A percentile compares a stretch with the other conserved stretches of the same genome.
phyloP scores from a whole-genome alignment of 2,113 vertebrate species.

The Nothoprocta perdicaria region DNA sequence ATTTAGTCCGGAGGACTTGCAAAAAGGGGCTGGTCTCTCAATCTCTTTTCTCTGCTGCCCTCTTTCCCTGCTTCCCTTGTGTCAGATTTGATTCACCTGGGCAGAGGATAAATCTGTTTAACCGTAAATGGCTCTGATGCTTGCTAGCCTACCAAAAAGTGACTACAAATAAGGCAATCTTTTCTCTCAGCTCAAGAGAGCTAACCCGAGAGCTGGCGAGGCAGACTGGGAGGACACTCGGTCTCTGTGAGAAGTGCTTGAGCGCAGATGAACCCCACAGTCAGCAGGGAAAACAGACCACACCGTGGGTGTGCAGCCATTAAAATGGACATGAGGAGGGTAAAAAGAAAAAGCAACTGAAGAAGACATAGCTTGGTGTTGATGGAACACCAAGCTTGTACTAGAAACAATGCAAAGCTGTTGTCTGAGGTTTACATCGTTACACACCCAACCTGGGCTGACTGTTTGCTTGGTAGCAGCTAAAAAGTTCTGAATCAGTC shows the following conservation, averaged over 20 bases:
- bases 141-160: background rate
- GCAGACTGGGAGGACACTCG: background rate
- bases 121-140: background rate
- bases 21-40: background rate
- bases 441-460: background rate
- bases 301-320: background rate
- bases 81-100: background rate
- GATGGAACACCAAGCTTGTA: background rate
- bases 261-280: background rate
- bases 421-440: background rate
- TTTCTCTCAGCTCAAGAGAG: background rate
- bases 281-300: background rate
- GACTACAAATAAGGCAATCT: background rate
- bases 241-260: background rate
- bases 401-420: background rate
- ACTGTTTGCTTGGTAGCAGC: background rate
- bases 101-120: background rate
- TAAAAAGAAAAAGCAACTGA: background rate
- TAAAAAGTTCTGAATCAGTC: background rate
- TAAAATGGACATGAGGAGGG: accelerated
- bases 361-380: background rate
- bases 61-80: background rate
- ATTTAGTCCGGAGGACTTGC: background rate
- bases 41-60: background rate
- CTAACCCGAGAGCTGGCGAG: background rate